These are phyloP conservation scores for Steinernema feltiae DNA, from an alignment of 1,140 invertebrate genomes.

Conservation along the genomic window DNA sequence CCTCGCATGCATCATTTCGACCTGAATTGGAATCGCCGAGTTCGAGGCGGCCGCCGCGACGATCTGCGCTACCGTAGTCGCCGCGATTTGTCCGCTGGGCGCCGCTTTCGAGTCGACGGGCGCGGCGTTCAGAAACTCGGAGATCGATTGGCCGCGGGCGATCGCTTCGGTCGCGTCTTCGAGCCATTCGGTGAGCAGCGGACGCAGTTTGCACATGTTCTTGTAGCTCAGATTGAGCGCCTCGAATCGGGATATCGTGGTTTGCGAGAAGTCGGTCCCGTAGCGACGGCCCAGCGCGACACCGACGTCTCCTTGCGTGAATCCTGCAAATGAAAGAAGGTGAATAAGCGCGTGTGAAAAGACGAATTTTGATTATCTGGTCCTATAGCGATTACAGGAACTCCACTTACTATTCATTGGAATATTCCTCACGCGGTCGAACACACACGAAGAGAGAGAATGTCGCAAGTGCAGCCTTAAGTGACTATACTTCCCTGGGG, in stretches of 20 bases:
- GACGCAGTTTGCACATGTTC: slow-evolving; percentile 99
- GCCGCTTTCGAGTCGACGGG: slow-evolving; percentile 65
- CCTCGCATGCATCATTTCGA: slow-evolving; percentile 30
- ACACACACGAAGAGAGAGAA: no score
- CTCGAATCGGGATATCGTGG: slow-evolving; percentile 95
- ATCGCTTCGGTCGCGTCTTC: slow-evolving; percentile 86
- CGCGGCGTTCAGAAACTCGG: slow-evolving; percentile 42
- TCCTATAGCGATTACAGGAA: no score
- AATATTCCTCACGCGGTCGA: no score
- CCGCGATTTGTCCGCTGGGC: neutral
- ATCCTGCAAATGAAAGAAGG: slow-evolving; percentile 65
- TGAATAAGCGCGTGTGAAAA: neutral
- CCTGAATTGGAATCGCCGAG: slow-evolving; percentile 47
- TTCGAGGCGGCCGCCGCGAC: slow-evolving; percentile 65
- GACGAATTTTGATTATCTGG: no score
- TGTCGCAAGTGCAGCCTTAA: no score
- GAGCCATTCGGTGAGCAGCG: slow-evolving; percentile 90
- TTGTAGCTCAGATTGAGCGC: slow-evolving; percentile 96
- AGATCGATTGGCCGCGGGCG: slow-evolving; percentile 47
- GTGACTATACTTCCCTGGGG: no score
- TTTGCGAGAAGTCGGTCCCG: slow-evolving; percentile 97
- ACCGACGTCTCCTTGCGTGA: slow-evolving; percentile 96
- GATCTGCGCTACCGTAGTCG: neutral
- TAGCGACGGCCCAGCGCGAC: slow-evolving; percentile 96
- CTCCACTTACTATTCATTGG: no score